Conservation (phyloP, 2,797 vertebrate species). For the Clangula hyemalis region DNA sequence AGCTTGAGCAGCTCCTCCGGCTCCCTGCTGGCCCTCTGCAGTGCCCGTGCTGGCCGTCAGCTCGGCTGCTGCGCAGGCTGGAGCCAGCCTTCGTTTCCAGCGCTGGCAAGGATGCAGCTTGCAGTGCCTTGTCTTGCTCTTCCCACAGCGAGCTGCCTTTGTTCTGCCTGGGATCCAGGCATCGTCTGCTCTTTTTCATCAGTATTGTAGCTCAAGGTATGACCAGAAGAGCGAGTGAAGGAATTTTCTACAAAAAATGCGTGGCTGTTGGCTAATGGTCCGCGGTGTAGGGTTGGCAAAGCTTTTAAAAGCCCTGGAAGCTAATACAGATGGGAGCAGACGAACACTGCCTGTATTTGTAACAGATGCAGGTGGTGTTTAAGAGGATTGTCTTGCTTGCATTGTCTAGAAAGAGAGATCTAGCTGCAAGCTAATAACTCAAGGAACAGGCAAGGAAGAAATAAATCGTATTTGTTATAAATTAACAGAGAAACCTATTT, state of each 20-base stretch:
- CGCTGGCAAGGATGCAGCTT: background rate
- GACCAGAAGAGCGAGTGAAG: background rate
- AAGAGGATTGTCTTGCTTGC: background rate
- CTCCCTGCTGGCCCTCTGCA: background rate
- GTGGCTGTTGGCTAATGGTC: background rate
- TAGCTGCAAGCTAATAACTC: background rate
- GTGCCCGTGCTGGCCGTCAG: background rate
- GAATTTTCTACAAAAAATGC: background rate
- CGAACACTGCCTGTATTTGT: background rate
- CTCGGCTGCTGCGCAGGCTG: background rate
- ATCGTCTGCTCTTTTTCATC: background rate
- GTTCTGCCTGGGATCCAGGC: background rate
- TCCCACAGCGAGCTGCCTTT: background rate
- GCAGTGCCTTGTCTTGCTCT: background rate
- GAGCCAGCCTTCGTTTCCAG: background rate
- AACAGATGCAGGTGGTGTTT: background rate
- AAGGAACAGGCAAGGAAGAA: background rate
- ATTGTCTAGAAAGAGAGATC: background rate
- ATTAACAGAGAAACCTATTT: background rate
- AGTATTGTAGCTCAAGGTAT: rapidly evolving
- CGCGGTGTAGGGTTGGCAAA: background rate
- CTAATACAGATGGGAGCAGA: background rate
- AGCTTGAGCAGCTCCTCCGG: background rate
- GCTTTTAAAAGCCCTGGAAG: background rate
- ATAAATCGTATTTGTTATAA: background rate